Evolutionary conservation across 2,797 vertebrate species (phyloP).

Genomic region (Loriculus beryllinus): DNA sequence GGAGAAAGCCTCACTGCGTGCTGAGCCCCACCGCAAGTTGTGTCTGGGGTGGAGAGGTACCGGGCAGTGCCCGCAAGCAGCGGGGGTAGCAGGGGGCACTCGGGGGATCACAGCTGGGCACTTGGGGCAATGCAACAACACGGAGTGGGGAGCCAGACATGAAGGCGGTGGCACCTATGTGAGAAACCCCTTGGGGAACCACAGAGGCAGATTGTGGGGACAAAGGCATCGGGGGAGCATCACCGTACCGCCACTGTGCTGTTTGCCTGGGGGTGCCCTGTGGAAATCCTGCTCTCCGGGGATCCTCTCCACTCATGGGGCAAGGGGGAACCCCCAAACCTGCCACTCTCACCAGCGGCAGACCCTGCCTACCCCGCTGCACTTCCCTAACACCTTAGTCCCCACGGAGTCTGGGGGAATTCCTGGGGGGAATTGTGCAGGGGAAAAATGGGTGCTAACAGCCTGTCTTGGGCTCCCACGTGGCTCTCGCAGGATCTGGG

Average conservation of each 20-base stretch:
- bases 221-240: neutral
- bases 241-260: too few relatives aligned
- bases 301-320: neutral
- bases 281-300: neutral
- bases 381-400: neutral
- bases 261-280: neutral
- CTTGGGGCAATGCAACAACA: neutral
- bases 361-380: neutral
- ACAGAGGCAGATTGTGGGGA: too few relatives aligned
- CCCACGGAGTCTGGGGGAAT: too few relatives aligned
- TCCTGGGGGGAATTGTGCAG: neutral
- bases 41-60: neutral
- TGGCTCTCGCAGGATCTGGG: neutral
- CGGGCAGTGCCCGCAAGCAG: neutral
- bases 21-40: neutral
- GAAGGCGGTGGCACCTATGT: neutral
- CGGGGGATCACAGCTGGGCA: neutral
- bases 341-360: neutral
- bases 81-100: accelerated
- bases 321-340: neutral
- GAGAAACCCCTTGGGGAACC: neutral
- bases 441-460: neutral
- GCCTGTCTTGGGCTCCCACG: neutral
- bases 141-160: neutral
- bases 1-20: neutral